Evolutionary conservation across 2,888 invertebrate genomes (phyloP).

Genomic region (Drosophila nr. medialis): DNA sequence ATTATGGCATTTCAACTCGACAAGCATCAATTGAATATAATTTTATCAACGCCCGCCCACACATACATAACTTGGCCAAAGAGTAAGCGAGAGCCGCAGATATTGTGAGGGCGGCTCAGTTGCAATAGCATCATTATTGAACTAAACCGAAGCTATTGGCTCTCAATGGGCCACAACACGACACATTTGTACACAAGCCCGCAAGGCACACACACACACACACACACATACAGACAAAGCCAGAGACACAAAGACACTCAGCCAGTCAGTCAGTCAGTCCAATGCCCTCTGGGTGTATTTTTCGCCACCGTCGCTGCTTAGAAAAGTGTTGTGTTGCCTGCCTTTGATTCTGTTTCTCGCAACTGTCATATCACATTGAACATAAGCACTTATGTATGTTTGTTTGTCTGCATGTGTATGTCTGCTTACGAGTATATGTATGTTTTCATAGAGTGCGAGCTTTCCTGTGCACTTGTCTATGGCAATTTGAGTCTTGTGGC

Average conservation of each 20-base stretch:
- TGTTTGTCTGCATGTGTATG: neutral
- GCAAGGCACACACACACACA: conserved; percentile 14
- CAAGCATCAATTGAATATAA: conserved; percentile 79
- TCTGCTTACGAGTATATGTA: conserved; percentile 14
- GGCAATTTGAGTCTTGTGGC: conserved; percentile 8
- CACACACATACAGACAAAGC: conserved; percentile 28
- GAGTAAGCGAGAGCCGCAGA: conserved; percentile 24
- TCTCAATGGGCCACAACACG: conserved; percentile 72
- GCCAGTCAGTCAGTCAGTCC: conserved; percentile 23
- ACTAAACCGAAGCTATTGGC: conserved; percentile 77
- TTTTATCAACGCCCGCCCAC: conserved; percentile 59
- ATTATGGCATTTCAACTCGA: conserved; percentile 79
- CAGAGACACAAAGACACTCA: conserved; percentile 12
- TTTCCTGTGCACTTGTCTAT: conserved; percentile 14
- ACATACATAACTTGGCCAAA: conserved; percentile 18
- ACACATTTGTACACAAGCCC: conserved; percentile 41
- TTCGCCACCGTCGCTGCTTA: conserved; percentile 63
- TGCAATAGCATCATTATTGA: conserved; percentile 77
- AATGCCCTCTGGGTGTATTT: conserved; percentile 73
- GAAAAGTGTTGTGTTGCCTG: conserved; percentile 73
- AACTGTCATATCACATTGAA: conserved; percentile 25
- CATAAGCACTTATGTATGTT: neutral
- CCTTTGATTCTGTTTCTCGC: conserved; percentile 67
- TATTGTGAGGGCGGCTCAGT: conserved; percentile 40
- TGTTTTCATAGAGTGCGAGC: conserved; percentile 28